A percentile compares a stretch with the other conserved stretches of the same genome.
phyloP scores from a whole-genome alignment of 1,140 invertebrate genomes.

The Palaemon carinicauda region DNA sequence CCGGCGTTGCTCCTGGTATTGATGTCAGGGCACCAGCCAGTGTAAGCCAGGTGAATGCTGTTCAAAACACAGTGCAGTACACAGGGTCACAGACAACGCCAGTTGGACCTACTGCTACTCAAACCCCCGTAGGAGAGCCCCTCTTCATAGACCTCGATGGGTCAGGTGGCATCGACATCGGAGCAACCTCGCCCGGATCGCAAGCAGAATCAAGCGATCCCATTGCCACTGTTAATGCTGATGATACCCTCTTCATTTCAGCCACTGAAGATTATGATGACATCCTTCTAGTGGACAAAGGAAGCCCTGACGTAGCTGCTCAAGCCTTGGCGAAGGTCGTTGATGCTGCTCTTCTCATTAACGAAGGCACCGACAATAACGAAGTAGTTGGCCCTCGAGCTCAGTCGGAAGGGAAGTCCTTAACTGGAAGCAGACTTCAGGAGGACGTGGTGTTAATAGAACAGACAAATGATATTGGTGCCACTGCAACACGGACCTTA shows the following conservation, averaged over 20 bases:
- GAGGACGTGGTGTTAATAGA: conserved; percentile 3
- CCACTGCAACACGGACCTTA: not conserved
- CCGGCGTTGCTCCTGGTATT: not conserved
- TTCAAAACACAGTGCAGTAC: not conserved
- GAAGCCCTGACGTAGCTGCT: conserved; percentile 20
- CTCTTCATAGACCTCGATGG: conserved; percentile 32
- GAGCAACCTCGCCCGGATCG: not conserved
- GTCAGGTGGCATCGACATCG: not conserved
- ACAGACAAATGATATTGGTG: not conserved
- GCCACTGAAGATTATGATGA: conserved; percentile 40
- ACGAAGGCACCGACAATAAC: not conserved
- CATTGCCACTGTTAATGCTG: not conserved
- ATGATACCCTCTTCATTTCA: conserved; percentile 16
- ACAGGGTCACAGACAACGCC: not conserved
- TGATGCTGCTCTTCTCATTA: conserved; percentile 18
- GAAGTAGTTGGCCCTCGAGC: not conserved
- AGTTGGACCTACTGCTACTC: too few species aligned
- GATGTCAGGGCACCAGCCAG: not conserved
- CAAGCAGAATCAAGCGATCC: not conserved
- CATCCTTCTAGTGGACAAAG: conserved; percentile 33
- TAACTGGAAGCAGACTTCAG: conserved; percentile 20
- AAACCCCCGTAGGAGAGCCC: not conserved
- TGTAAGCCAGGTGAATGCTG: not conserved
- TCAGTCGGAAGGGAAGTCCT: not conserved
- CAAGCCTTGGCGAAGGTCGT: conserved; percentile 25